Evolutionary conservation across 2,113 vertebrate species (phyloP).

Genomic region (Mellivora capensis): DNA sequence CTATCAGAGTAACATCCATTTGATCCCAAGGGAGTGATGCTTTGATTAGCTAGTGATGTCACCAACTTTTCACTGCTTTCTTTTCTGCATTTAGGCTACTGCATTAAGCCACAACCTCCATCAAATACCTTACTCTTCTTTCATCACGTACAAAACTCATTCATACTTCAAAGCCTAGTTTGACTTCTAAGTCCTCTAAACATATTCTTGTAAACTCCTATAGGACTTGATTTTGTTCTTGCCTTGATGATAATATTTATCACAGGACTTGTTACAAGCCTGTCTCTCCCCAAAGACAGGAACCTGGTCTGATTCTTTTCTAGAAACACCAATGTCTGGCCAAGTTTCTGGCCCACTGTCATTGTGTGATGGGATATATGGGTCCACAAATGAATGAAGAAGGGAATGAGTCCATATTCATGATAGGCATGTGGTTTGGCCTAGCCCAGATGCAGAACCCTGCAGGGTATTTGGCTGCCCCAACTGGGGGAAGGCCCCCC

Average conservation of each 20-base stretch:
- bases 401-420: neutral
- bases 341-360: neutral
- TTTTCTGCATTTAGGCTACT: neutral
- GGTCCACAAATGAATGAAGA: neutral
- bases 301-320: neutral
- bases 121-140: constrained; percentile 1
- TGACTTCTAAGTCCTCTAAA: neutral
- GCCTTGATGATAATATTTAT: neutral
- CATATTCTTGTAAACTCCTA: neutral
- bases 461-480: too few relatives aligned
- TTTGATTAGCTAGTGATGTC: neutral
- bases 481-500: neutral
- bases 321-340: neutral
- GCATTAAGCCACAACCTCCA: neutral
- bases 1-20: neutral
- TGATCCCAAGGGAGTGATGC: neutral
- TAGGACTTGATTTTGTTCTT: constrained; percentile 9
- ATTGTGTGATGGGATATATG: neutral
- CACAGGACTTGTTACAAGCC: neutral
- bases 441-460: neutral
- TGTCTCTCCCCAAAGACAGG: neutral
- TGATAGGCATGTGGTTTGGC: neutral
- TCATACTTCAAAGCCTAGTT: constrained; percentile 34
- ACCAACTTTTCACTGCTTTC: neutral
- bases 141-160: neutral